Percentiles rank a stretch among this genome's conserved stretches.
phyloP scores from a whole-genome alignment of 1,140 invertebrate genomes.

The Drosophila gunungcola region DNA sequence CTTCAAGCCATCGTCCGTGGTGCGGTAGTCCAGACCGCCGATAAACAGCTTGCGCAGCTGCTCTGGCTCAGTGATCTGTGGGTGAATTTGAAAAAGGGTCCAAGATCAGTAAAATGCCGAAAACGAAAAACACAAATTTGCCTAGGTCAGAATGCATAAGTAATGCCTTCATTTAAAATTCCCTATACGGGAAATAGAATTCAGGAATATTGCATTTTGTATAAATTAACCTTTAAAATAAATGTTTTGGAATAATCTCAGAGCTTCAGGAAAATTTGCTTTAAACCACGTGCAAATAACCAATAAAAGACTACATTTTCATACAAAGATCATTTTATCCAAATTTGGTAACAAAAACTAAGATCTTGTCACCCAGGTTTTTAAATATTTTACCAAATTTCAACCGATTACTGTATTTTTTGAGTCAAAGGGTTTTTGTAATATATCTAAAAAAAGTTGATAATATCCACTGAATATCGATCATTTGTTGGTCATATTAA shows the following conservation, averaged over 20 bases:
- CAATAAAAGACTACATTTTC: too few relatives aligned
- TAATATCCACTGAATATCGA: too few relatives aligned
- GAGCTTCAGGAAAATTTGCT: too few relatives aligned
- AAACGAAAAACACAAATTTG: background rate
- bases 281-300: background rate
- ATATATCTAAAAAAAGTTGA: too few relatives aligned
- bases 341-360: too few relatives aligned
- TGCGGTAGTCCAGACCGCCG: slow-evolving; percentile 97
- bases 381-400: too few relatives aligned
- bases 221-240: background rate
- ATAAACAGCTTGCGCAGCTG: slow-evolving; percentile 98
- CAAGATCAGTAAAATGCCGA: background rate
- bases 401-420: too few relatives aligned
- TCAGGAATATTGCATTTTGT: background rate
- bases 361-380: too few relatives aligned
- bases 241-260: background rate
- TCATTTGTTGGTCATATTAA: too few relatives aligned
- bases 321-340: too few relatives aligned
- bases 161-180: background rate
- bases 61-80: slow-evolving; percentile 90
- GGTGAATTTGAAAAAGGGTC: background rate
- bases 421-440: too few relatives aligned
- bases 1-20: slow-evolving; percentile 97
- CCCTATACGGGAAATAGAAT: background rate
- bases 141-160: background rate